Percentiles rank a stretch among this genome's conserved stretches.
phyloP scores from a whole-genome alignment of 2,113 vertebrate genomes.

The Corythornis madagascariensis region DNA sequence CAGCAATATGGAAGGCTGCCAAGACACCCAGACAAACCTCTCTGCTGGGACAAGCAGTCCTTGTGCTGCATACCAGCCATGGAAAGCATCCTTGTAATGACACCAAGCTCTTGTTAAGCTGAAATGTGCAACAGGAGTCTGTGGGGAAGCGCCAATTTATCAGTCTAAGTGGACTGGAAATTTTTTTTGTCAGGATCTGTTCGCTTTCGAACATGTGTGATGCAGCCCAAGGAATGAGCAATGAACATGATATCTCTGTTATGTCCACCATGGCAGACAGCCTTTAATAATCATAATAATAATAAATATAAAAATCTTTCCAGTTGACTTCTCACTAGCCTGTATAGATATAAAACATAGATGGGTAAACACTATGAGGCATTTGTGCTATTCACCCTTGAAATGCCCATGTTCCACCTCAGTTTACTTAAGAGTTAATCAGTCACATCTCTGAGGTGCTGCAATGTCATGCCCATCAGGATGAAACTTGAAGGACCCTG shows the following conservation, averaged over 20 bases:
- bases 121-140: background rate
- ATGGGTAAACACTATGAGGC: background rate
- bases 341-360: background rate
- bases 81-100: background rate
- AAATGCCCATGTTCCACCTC: background rate
- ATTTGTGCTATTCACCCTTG: background rate
- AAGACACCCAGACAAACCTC: background rate
- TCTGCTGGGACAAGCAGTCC: background rate
- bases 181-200: background rate
- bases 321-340: background rate
- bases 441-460: background rate
- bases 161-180: background rate
- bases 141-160: background rate
- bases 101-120: background rate
- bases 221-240: background rate
- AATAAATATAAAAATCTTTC: background rate
- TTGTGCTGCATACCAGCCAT: rapidly evolving
- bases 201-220: background rate
- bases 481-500: background rate
- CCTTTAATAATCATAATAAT: background rate
- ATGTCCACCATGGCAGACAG: background rate
- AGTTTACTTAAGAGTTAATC: background rate
- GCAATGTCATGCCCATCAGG: background rate
- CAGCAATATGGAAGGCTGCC: rapidly evolving
- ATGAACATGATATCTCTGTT: background rate